phyloP scores from a whole-genome alignment of 2,113 vertebrate species.

The Bubo scandiacus region DNA sequence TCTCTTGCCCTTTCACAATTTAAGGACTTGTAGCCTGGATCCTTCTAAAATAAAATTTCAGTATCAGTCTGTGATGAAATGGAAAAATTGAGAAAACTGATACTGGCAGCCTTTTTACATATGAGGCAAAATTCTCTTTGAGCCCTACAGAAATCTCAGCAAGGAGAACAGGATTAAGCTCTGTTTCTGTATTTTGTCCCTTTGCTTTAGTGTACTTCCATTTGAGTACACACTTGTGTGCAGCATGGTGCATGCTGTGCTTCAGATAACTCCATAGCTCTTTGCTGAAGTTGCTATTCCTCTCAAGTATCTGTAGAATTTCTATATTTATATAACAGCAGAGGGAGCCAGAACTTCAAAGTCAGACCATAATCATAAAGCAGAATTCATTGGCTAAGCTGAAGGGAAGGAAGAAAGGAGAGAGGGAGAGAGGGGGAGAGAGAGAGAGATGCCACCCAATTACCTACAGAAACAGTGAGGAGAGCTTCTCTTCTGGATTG shows the following conservation, averaged over 20 bases:
- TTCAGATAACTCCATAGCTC: neutral
- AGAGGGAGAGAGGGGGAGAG: neutral
- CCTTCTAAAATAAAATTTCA: neutral
- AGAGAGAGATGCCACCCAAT: neutral
- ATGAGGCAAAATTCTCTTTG: neutral
- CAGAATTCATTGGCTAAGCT: neutral
- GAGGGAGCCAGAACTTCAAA: constrained; percentile 61
- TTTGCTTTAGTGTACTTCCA: neutral
- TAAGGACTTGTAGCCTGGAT: neutral
- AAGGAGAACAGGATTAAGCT: neutral
- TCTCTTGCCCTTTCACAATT: neutral
- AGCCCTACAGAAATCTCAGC: neutral
- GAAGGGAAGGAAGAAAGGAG: neutral
- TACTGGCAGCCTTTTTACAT: neutral
- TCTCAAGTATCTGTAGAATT: neutral
- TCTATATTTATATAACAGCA: constrained; percentile 13
- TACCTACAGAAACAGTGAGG: neutral
- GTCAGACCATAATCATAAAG: neutral
- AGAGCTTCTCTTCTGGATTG: neutral
- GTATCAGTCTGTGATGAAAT: neutral
- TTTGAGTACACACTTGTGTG: rapidly evolving
- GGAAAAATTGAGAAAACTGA: neutral
- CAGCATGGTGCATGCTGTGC: rapidly evolving
- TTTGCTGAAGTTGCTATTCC: neutral
- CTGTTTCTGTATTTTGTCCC: neutral